phyloP scores from a whole-genome alignment of 2,113 vertebrate genomes.

The Pomatorhinus ruficollis region DNA sequence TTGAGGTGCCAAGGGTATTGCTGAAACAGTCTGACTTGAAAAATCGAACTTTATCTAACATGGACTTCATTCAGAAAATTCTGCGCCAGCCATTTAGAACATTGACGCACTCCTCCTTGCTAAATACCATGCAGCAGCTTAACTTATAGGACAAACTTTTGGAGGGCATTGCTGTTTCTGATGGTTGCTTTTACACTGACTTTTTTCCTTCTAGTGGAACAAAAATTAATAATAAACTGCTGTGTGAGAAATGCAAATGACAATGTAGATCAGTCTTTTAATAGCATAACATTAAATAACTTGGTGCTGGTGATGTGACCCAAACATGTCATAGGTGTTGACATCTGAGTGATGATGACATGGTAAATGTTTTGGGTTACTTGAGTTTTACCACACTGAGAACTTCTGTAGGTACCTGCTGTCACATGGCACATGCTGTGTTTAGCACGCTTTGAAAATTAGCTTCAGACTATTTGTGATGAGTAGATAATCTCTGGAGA shows the following conservation, averaged over 20 bases:
- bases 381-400: background rate
- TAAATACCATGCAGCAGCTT: background rate
- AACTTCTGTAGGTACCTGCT: background rate
- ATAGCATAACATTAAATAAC: background rate
- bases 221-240: background rate
- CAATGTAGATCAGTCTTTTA: background rate
- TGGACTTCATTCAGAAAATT: background rate
- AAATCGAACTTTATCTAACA: background rate
- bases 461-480: background rate
- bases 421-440: background rate
- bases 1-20: background rate
- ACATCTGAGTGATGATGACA: background rate
- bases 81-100: background rate
- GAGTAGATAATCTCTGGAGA: background rate
- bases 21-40: background rate
- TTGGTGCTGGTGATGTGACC: background rate
- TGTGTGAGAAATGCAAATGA: background rate
- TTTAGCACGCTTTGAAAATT: background rate
- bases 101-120: fast-evolving
- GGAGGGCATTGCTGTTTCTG: background rate
- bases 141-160: background rate
- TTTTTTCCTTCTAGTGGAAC: background rate
- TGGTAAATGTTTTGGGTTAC: background rate
- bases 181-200: background rate
- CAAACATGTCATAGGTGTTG: background rate